Base-by-base conservation (phyloP, 2,888 invertebrate species). In the Platycheirus albimanus region DNA sequence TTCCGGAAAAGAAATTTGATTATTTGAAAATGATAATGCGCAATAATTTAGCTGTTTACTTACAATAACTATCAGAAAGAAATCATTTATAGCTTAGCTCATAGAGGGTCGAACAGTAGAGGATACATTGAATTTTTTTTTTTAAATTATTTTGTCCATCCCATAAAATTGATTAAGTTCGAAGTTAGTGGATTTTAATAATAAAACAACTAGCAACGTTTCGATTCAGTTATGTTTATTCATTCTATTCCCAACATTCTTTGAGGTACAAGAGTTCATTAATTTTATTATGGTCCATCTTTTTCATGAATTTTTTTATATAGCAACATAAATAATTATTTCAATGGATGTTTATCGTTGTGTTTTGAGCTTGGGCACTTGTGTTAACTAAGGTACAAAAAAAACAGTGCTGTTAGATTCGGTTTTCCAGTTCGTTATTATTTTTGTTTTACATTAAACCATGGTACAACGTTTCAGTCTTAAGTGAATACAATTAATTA, bases 401-500 rank as follows among this genome's bases (percentile, higher is more conserved):
- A 49, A 70, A 20, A 28, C 58, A 36, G 36, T 56, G 56, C 24
- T 77, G 63, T 63, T 47, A 77, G 13, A 69, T 47, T 47, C n/a
- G 38, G 30, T 51, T 64, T 49, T 70, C 38, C 24, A 56, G 38
- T 15, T 38, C 10, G 20, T 54, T 20, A 17, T 15, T 7, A 41
- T 58, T 54, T 43, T 30, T 20, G 2, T 43, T 64, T 56, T 24
- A 63, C 6, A 52, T 10, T 45, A 30, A 19, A 47, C 15, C 28
- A 69, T 63, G 45, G 52, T 36, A 47, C 58, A 64, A 67, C 66
- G 66, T 58, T 76, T 81, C 80, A 81, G 80, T 81, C 80, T 81
- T 81, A 38, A 76, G 24, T 81, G 36, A 61, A 66, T 61, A 71
- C 52, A 76, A 52, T 63, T 63, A 63, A 33, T 36, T 63, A 10